A percentile compares a stretch with the other conserved stretches of the same genome.
These are phyloP conservation scores for Bhutanitis thaidina DNA, from an alignment of 2,888 invertebrate genomes.

Conservation along the genomic window DNA sequence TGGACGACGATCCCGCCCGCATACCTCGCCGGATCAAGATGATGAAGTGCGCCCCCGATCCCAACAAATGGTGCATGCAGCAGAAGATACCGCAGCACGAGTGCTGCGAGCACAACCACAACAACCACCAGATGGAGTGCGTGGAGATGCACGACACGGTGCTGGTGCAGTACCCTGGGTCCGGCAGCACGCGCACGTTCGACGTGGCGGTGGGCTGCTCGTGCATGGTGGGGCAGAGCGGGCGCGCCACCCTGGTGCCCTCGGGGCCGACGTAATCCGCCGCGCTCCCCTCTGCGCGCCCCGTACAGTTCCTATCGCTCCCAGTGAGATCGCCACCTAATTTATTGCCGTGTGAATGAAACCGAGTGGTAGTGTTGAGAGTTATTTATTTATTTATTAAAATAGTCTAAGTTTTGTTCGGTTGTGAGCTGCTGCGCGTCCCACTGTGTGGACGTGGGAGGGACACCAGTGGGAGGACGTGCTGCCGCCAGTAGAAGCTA, in stretches of 20 bases:
- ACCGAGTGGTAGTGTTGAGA: slow-evolving; percentile 13
- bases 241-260: slow-evolving; percentile 29
- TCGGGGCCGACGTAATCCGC: slow-evolving; percentile 25
- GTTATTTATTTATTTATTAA: slow-evolving; percentile 28
- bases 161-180: slow-evolving; percentile 49
- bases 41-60: slow-evolving; percentile 52
- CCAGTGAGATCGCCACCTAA: slow-evolving; percentile 23
- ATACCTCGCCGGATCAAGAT: slow-evolving; percentile 62
- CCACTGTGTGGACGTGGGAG: not conserved
- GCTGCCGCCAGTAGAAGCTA: slow-evolving; percentile 15
- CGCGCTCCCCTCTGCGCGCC: not conserved
- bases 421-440: slow-evolving; percentile 24
- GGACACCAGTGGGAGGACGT: slow-evolving; percentile 11
- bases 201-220: slow-evolving; percentile 66
- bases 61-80: slow-evolving; percentile 49
- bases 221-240: slow-evolving; percentile 52
- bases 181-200: slow-evolving; percentile 27
- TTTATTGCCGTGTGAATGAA: slow-evolving; percentile 20
- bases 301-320: slow-evolving; percentile 36
- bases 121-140: slow-evolving; percentile 53
- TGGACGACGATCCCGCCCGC: slow-evolving; percentile 48
- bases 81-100: slow-evolving; percentile 46
- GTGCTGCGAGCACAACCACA: slow-evolving; percentile 58
- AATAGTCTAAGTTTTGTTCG: slow-evolving; percentile 20
- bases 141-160: slow-evolving; percentile 64